Evolutionary conservation across 2,113 vertebrate species (phyloP), one percentile per base, ranked within the genome.

Genomic region (Pao palembangensis): DNA sequence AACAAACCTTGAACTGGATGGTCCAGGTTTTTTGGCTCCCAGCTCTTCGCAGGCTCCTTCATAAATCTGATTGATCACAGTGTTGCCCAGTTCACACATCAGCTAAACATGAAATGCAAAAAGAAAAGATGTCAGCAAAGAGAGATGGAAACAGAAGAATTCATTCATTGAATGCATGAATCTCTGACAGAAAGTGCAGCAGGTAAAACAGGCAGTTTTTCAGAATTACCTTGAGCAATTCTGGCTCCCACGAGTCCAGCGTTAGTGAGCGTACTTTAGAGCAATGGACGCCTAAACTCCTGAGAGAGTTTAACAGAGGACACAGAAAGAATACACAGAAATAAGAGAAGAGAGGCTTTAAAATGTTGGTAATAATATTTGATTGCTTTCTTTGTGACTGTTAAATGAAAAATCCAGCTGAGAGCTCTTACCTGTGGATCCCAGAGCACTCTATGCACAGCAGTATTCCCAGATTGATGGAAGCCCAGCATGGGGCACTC

Each of bases 371-470:
- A 31, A 7, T 5, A 31, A 31, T 31, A 31, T 31, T 48, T 48
- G 5, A 17, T 48, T 1, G 17, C 17, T 15, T n/a, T 48, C 17
- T 46, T 48, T 49, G 17, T 19, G 6, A 18, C 19, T 50, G 12
- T 50, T 12, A 14, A 21, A 18, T 19, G 11, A 21, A 20, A 50
- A 20, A 18, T 13, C 10, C 3, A 4, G 13, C 51, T 6, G 11
- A n/a, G 6, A 28, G 16, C n/a, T 14, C 17, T 58, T 62, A 85
- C 76, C 80, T 85, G 64, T 87, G 84, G 51, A 87, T 83, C 44
- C 97, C 97, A 0, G 97, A 99, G 86, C 97, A 99, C 86, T 98
- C 97, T 0, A 99, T 99, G 80, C 97, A 99, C 64, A 99, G 88
- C 17, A 96, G 93, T 72, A 99, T 94, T 48, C 96, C 97, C 19